Base-by-base conservation (phyloP, 2,113 vertebrate genomes). In the Ochotona curzoniae region DNA sequence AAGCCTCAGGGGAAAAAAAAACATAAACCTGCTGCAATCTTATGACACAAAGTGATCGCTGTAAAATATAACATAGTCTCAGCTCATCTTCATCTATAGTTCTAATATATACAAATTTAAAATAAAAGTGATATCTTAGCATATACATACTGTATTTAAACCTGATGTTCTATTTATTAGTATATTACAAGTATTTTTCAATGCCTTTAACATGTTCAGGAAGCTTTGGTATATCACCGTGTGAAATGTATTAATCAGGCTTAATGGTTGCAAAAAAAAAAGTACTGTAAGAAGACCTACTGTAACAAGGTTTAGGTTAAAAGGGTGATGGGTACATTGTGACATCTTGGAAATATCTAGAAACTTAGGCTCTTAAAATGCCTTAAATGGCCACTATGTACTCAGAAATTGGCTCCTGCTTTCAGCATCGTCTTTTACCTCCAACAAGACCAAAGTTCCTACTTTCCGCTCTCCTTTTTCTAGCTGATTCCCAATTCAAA, bases 1-100 rank as follows among this genome's bases (percentile, higher is more conserved):
- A 76, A 44, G 8, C 44, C 69, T n/a, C 38, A 44, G 76, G 92
- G 76, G 92, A 79, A n/a, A 79, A 80, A 21, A 70, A 95, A 32
- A 57, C 15, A 30, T 7, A 35, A 83, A 12, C 61, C 23, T 83
- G 47, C 6, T 82, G 2, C 18, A 71, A 78, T 75, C 20, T 94
- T 26, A 61, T 23, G 8, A 63, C 54, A 20, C 49, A 63, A 73
- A 13, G 63, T 28, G 92, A 81, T 70, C 23, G 69, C 67, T 21
- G 35, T 26, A 54, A 61, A 88, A 30, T 32, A 44, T 67, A 35
- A 49, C 49, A 23, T 32, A 61, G 51, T 54, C 9, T 21, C 18
- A 86, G 60, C 10, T 21, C 82, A 73, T 64, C 10, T 30, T 85
- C 76, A 13, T 71, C 60, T 47, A 38, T 71, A 35, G 13, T 49